These are phyloP conservation scores for Oreonectes daqikongensis DNA, from an alignment of 2,797 vertebrate species.

Conservation along the genomic window DNA sequence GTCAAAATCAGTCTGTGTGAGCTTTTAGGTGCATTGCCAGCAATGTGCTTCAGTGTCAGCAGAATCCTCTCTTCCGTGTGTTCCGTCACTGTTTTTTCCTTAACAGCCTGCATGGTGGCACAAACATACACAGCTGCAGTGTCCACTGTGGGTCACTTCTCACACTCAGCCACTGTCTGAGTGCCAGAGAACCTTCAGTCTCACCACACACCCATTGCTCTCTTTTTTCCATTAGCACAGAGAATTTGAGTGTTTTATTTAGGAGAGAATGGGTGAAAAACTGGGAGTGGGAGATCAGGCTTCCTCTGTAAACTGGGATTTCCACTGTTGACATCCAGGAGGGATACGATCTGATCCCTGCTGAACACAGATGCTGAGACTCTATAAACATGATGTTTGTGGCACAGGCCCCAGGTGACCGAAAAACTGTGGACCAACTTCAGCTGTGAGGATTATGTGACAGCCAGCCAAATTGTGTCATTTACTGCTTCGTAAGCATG, in stretches of 20 bases:
- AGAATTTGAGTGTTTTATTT: slow-evolving; percentile 13
- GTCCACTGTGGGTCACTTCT: slow-evolving; percentile 42
- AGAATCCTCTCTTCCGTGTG: slow-evolving; percentile 13
- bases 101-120: slow-evolving; percentile 15
- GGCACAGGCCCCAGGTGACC: slow-evolving; percentile 3
- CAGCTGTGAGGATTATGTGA: background rate
- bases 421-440: background rate
- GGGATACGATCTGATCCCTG: slow-evolving; percentile 10
- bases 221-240: slow-evolving; percentile 39
- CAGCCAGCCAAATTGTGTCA: slow-evolving; percentile 9
- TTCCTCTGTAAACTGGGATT: slow-evolving; percentile 50
- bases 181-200: slow-evolving; percentile 50
- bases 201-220: slow-evolving; percentile 39
- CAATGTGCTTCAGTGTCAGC: background rate
- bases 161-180: slow-evolving; percentile 53
- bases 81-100: slow-evolving; percentile 1
- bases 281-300: slow-evolving; percentile 3
- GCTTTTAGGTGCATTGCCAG: background rate
- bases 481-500: background rate
- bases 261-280: slow-evolving; percentile 13
- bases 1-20: background rate
- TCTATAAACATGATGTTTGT: background rate
- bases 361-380: slow-evolving; percentile 10
- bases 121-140: slow-evolving; percentile 45
- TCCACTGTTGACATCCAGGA: slow-evolving; percentile 45